A percentile compares a stretch with the other conserved stretches of the same genome.
Evolutionary conservation across 2,888 invertebrate genomes (phyloP).

Genomic region (Neoitamus cyanurus): DNA sequence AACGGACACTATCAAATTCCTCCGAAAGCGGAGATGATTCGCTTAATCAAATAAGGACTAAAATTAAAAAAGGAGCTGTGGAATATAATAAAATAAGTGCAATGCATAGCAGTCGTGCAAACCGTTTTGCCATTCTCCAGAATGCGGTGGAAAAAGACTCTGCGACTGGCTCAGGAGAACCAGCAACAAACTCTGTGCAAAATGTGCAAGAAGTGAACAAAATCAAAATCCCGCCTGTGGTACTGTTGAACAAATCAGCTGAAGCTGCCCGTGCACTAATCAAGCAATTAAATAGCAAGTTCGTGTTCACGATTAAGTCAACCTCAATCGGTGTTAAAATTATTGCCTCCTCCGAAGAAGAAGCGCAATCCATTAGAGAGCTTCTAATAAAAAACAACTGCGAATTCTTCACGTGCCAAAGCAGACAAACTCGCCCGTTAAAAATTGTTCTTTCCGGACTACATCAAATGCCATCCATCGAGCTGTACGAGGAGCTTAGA

Average conservation of each 20-base stretch:
- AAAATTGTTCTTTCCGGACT: background rate
- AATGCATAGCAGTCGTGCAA: background rate
- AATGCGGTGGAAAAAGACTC: background rate
- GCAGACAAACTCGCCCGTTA: background rate
- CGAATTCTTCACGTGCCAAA: background rate
- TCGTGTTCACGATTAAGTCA: no score
- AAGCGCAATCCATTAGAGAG: background rate
- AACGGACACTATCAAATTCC: background rate
- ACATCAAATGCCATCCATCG: background rate
- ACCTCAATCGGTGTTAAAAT: background rate
- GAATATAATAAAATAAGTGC: background rate
- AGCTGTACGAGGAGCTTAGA: background rate
- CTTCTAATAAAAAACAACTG: background rate
- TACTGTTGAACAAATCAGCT: background rate
- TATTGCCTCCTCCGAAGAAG: background rate
- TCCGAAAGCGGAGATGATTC: background rate
- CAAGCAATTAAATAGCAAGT: no score
- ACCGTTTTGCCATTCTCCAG: background rate
- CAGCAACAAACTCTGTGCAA: background rate
- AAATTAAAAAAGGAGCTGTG: background rate
- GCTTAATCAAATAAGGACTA: background rate
- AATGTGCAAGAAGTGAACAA: background rate
- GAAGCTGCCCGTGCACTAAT: background rate
- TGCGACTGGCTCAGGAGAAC: background rate
- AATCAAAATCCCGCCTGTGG: background rate